Evolutionary conservation across 1,140 invertebrate species (phyloP).

Genomic region (Trachelipus rathkii): DNA sequence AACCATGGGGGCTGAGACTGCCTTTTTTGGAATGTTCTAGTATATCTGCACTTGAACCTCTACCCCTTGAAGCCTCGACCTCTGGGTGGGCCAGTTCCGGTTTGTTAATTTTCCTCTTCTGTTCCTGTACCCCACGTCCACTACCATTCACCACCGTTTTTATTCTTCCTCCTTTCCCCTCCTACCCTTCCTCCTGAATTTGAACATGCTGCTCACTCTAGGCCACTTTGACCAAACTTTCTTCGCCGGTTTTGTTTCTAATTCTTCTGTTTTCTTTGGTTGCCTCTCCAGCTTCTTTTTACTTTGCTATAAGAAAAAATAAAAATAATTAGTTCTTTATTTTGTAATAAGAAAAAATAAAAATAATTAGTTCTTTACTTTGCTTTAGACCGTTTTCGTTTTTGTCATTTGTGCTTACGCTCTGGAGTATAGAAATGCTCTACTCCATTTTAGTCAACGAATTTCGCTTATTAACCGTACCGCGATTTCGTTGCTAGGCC

Average conservation of each 20-base stretch:
- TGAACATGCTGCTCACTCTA: not conserved
- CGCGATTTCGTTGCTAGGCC: too few species aligned
- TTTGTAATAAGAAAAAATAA: too few species aligned
- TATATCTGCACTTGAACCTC: not conserved
- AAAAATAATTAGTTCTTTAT: too few species aligned
- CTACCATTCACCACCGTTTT: not conserved
- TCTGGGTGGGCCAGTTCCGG: not conserved
- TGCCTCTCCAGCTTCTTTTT: not conserved
- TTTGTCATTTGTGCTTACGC: too few species aligned
- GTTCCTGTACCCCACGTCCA: not conserved
- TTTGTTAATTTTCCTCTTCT: not conserved
- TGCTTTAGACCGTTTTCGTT: too few species aligned
- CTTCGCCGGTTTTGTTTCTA: not conserved
- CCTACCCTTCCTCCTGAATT: not conserved
- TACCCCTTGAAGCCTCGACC: not conserved
- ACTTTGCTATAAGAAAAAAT: not conserved
- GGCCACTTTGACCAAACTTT: not conserved
- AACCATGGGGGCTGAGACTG: not conserved
- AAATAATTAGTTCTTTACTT: too few species aligned
- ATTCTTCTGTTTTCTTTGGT: constrained; percentile 1
- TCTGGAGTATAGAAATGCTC: too few species aligned
- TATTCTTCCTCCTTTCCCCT: not conserved
- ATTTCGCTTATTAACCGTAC: too few species aligned
- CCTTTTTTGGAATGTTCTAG: constrained; percentile 5
- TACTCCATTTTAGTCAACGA: too few species aligned